A percentile compares a stretch with the other conserved stretches of the same genome.
Conservation (phyloP, 53 echinoderm and acorn worm genomes). For the Temnopleurus reevesii region DNA sequence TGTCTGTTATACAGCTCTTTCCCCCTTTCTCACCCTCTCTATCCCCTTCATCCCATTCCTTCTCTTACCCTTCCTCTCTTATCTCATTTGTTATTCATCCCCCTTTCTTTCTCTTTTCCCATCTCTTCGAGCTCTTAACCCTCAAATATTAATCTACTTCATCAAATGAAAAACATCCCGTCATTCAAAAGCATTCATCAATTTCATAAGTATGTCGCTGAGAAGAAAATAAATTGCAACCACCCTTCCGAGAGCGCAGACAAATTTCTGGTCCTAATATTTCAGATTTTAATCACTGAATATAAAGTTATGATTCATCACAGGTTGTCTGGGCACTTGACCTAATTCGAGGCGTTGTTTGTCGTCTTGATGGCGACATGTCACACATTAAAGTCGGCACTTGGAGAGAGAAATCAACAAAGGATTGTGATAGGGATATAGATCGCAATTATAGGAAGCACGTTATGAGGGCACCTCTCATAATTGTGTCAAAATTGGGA, state of each 20-base stretch:
- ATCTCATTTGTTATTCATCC: no score
- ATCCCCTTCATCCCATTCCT: background rate
- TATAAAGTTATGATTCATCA: slow-evolving; percentile 1
- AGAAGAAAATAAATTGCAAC: background rate
- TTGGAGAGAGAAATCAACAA: slow-evolving; percentile 32
- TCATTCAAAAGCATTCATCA: background rate
- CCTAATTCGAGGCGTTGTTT: slow-evolving; percentile 8
- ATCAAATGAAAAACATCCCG: no score
- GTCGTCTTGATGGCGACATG: slow-evolving; percentile 5
- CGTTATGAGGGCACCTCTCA: background rate
- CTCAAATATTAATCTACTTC: no score
- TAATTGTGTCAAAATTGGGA: background rate
- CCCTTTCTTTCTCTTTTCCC: no score
- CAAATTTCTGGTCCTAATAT: background rate
- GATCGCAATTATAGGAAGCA: background rate
- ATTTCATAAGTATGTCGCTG: background rate
- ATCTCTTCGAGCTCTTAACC: no score
- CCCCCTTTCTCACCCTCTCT: background rate
- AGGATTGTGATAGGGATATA: background rate
- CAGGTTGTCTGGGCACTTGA: background rate
- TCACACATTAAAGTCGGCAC: slow-evolving; percentile 27
- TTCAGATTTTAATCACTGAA: background rate
- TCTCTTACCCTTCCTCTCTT: no score
- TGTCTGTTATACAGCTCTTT: no score
- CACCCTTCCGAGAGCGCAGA: background rate